These are phyloP conservation scores for Mythimna pallens DNA, from an alignment of 2,888 invertebrate genomes.

Conservation along the genomic window DNA sequence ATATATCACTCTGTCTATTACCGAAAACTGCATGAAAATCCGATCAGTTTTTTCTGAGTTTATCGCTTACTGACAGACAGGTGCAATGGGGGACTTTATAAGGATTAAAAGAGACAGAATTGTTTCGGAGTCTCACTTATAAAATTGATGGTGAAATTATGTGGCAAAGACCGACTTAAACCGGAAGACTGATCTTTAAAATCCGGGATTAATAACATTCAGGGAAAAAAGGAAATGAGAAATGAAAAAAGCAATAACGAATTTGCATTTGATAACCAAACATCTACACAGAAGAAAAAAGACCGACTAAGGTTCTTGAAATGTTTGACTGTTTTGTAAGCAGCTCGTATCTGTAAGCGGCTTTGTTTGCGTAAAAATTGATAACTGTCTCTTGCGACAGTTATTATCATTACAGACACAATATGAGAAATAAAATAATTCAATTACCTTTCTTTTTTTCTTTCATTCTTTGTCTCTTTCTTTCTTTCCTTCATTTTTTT, in stretches of 20 bases:
- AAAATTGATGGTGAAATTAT: constrained; percentile 33
- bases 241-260: constrained; percentile 1
- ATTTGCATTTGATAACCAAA: not conserved
- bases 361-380: not conserved
- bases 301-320: not conserved
- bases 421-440: no score
- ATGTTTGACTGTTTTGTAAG: not conserved
- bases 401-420: no score
- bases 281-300: not conserved
- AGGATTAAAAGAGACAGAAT: not conserved
- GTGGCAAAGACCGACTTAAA: constrained; percentile 10
- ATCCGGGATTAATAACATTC: constrained; percentile 20
- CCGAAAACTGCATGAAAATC: no score
- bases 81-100: no score
- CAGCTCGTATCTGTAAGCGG: not conserved
- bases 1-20: no score
- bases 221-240: constrained; percentile 7
- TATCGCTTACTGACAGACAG: no score
- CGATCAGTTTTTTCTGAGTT: no score
- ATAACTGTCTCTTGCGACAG: not conserved
- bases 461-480: no score
- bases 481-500: no score
- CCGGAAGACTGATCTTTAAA: constrained; percentile 10
- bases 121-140: not conserved
- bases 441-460: no score